Percentiles rank a stretch among this genome's conserved stretches.
Evolutionary conservation across 2,113 vertebrate species (phyloP).

Genomic region (Amazona guildingii): DNA sequence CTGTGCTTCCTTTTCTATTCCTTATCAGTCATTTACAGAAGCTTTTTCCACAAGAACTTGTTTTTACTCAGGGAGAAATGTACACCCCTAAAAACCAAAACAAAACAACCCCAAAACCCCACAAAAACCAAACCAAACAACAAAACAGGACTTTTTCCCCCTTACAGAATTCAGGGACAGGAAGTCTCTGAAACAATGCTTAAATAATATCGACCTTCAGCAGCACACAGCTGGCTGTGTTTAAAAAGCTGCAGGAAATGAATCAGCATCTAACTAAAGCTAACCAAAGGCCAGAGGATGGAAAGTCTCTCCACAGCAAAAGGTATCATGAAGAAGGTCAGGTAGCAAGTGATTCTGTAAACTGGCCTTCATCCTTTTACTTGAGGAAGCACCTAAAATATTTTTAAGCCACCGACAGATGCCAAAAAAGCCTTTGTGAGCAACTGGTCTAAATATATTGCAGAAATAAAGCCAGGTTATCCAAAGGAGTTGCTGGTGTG

Average conservation of each 20-base stretch:
- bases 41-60: slow-evolving; percentile 21
- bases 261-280: slow-evolving; percentile 52
- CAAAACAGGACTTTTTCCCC: slow-evolving; percentile 11
- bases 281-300: slow-evolving; percentile 53
- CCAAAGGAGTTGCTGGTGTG: background rate
- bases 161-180: slow-evolving; percentile 51
- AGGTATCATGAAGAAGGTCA: background rate
- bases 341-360: background rate
- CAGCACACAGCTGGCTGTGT: slow-evolving; percentile 59
- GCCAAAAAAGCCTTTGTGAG: background rate
- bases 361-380: background rate
- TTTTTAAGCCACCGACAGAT: background rate
- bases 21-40: slow-evolving; percentile 60
- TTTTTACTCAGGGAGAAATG: slow-evolving; percentile 1
- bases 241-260: slow-evolving; percentile 72
- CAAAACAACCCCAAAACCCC: background rate
- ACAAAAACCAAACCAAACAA: background rate
- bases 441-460: slow-evolving; percentile 39
- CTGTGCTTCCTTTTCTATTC: slow-evolving; percentile 31
- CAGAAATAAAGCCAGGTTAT: slow-evolving; percentile 35
- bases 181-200: slow-evolving; percentile 68
- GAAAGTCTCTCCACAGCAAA: slow-evolving; percentile 11
- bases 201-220: slow-evolving; percentile 45
- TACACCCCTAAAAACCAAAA: background rate
- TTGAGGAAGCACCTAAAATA: background rate